Conservation (phyloP, 1,140 invertebrate species). For the Drosophila nasuta region DNA sequence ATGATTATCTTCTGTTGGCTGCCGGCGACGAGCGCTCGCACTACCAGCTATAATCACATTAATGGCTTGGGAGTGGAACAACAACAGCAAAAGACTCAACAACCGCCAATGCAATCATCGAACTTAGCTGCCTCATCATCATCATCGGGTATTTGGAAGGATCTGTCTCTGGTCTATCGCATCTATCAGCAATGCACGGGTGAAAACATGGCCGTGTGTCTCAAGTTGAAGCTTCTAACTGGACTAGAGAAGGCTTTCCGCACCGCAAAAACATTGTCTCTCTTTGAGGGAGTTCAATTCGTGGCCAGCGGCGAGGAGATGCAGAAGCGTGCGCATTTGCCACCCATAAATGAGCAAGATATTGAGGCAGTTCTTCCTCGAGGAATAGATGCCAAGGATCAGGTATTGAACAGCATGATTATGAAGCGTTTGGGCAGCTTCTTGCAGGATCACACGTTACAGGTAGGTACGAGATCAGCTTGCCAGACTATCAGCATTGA, state of each 20-base stretch:
- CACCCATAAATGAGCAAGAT: constrained; percentile 85
- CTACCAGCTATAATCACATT: constrained; percentile 66
- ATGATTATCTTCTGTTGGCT: constrained; percentile 79
- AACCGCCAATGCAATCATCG: neutral
- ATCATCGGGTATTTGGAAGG: constrained; percentile 70
- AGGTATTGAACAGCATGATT: constrained; percentile 90
- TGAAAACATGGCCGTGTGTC: constrained; percentile 89
- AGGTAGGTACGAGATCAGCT: constrained; percentile 85
- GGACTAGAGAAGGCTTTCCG: constrained; percentile 89
- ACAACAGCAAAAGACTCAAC: constrained; percentile 18
- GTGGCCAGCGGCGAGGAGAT: constrained; percentile 84
- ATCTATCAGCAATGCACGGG: constrained; percentile 91
- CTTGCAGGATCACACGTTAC: constrained; percentile 91
- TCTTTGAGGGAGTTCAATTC: constrained; percentile 90
- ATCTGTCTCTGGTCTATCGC: constrained; percentile 75
- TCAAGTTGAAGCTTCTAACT: constrained; percentile 91
- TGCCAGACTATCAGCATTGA: neutral
- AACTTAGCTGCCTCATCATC: constrained; percentile 23
- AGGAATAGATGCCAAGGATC: constrained; percentile 89
- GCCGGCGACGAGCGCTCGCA: constrained; percentile 59
- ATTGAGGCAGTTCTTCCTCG: constrained; percentile 90
- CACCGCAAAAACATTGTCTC: constrained; percentile 87
- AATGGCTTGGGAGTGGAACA: constrained; percentile 48
- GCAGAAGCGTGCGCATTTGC: constrained; percentile 51
- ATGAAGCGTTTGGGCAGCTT: constrained; percentile 90